A percentile compares a stretch with the other conserved stretches of the same genome.
Evolutionary conservation across 2,113 vertebrate species (phyloP).

Genomic region (Nycticorax nycticorax): DNA sequence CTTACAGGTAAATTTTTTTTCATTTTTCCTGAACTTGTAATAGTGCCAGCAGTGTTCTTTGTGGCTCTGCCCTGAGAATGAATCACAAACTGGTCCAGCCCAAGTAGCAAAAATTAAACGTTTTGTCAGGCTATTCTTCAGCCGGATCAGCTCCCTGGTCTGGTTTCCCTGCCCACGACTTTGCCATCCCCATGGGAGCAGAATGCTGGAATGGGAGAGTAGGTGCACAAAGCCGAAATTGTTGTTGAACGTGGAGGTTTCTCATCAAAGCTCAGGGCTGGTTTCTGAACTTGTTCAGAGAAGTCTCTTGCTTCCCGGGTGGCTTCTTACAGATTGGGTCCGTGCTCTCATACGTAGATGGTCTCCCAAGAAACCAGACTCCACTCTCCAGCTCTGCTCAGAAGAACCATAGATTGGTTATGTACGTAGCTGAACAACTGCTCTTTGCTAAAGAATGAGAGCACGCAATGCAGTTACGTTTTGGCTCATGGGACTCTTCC

Average conservation of each 20-base stretch:
- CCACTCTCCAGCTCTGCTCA: not conserved
- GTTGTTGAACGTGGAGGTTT: not conserved
- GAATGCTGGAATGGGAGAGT: not conserved
- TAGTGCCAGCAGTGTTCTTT: not conserved
- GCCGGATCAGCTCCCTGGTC: not conserved
- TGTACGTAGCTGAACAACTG: not conserved
- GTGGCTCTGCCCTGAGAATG: not conserved
- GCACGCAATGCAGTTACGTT: not conserved
- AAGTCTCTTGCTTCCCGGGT: not conserved
- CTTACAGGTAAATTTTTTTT: constrained; percentile 84
- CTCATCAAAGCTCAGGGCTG: not conserved
- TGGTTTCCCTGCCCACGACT: not conserved
- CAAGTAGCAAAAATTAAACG: not conserved
- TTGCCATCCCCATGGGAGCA: not conserved
- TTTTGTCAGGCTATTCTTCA: not conserved
- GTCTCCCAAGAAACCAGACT: not conserved
- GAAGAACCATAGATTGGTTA: not conserved
- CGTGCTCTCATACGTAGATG: not conserved
- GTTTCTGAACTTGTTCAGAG: not conserved
- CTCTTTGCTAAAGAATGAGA: not conserved
- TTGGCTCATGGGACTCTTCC: not conserved
- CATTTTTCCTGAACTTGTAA: not conserved
- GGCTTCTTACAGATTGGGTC: not conserved
- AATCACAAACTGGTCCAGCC: not conserved
- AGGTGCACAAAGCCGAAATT: rapidly evolving